Evolutionary conservation across 2,113 vertebrate genomes (phyloP), one percentile per base, ranked within the genome.

Genomic region (Hyaena hyaena): DNA sequence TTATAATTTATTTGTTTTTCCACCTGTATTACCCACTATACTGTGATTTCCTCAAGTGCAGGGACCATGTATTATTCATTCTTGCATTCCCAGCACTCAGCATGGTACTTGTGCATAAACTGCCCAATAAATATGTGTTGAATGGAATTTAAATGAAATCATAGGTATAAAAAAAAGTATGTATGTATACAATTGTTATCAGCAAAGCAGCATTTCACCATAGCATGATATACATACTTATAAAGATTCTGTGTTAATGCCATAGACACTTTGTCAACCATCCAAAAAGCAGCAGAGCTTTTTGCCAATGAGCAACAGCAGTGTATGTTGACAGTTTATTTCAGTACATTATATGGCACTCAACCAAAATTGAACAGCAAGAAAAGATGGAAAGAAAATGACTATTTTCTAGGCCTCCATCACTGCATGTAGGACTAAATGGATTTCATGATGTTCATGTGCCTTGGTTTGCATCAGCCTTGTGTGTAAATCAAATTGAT

Each of bases 381-480:
- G 97, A 97, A 98, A 98, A 97, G 95, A 98, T 98, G 97, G 97
- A 98, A 97, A 97, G 97, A 98, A 98, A 98, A 98, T 97, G 96
- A 98, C 97, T 98, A 92, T 98, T 98, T 98, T 98, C 97, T 90
- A 95, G 45, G 85, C 93, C 81, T 98, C 91, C 93, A 98, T 98
- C 97, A 98, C 82, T 80, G 66, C 85, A 97, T 97, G 95, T 86
- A 95, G 89, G 96, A 93, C 96, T 98, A 98, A 98, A 98, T 98
- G 95, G 97, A 97, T 98, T 98, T 98, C 97, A 93, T 94, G 97
- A 97, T 97, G 96, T 80, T 98, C 97, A 87, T 95, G 93, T 76
- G 73, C 93, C 95, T 88, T 98, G 97, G 97, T 98, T 97, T 98
- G 97, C 98, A 98, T 97, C 97, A 97, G 93, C 90, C 74, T 95